phyloP scores from a whole-genome alignment of 2,888 invertebrate genomes.

The Drosophila falleni region DNA sequence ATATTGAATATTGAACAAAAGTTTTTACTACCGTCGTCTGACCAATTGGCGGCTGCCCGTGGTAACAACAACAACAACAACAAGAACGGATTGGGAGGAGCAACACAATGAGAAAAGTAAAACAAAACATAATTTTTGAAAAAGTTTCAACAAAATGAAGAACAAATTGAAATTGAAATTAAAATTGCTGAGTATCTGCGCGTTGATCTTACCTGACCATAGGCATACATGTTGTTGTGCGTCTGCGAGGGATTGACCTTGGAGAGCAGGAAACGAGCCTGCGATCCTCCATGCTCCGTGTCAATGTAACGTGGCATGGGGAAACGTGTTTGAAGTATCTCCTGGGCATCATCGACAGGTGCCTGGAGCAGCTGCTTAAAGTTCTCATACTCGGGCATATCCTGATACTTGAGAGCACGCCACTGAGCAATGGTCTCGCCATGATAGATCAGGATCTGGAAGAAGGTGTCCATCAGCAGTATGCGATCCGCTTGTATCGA shows the following conservation, averaged over 20 bases:
- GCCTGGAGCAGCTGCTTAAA: constrained; percentile 97
- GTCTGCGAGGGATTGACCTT: constrained; percentile 99
- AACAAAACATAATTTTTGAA: constrained; percentile 29
- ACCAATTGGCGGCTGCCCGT: constrained; percentile 83
- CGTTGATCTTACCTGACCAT: constrained; percentile 89
- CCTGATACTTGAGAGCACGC: constrained; percentile 97
- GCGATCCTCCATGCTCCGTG: constrained; percentile 99
- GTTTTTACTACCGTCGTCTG: constrained; percentile 84
- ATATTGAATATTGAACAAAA: constrained; percentile 46
- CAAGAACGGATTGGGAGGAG: constrained; percentile 31
- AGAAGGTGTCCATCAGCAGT: constrained; percentile 99
- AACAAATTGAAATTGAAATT: constrained; percentile 17
- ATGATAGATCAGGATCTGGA: constrained; percentile 99
- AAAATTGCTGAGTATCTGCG: constrained; percentile 15
- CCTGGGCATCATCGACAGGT: constrained; percentile 98
- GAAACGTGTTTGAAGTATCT: constrained; percentile 97
- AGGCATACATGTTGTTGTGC: constrained; percentile 99
- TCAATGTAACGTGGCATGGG: constrained; percentile 99
- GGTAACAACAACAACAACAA: constrained; percentile 40
- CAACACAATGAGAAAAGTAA: constrained; percentile 56
- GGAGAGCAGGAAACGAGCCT: constrained; percentile 98
- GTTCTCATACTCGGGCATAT: constrained; percentile 98
- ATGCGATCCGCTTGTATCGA: constrained; percentile 99
- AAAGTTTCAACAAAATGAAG: constrained; percentile 44
- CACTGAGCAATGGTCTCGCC: constrained; percentile 99